Base-by-base conservation (phyloP, 1,140 invertebrate genomes). In the Eumaeus atala region DNA sequence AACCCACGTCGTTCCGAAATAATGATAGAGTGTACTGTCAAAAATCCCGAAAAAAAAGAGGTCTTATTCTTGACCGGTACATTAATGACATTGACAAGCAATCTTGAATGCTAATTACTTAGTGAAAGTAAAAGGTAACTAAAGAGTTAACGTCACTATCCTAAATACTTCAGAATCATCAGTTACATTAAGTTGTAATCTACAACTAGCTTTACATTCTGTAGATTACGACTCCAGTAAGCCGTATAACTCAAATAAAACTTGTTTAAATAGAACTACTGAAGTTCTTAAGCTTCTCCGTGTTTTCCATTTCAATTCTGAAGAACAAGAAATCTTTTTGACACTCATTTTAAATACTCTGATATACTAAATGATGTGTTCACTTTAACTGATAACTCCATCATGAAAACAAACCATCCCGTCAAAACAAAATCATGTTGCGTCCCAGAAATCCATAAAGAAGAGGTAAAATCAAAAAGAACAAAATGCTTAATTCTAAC, bases 381-480 rank as follows among this genome's bases (percentile, higher is more conserved):
- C 10, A 60, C 62, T 0, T 60, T 16, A 36, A 68, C 62, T n/a
- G 9, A 16, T 59, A 0, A n/a, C n/a, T n/a, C n/a, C 14, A 63
- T 38, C 64, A 69, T 47, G 34, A 63, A 54, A 14, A 17, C 50
- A n/a, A 8, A 34, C 34, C 12, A 51, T 3, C 59, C 54, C n/a
- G 47, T 61, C 9, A 17, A 56, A 6, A 33, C 37, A 7, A 74
- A 74, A 64, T 61, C 60, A 4, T 87, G 85, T 57, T 59, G 79
- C 42, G 77, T 70, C 38, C 77, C 78, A 9, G 62, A 72, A 48
- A 47, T 62, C 7, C 72, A 81, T 36, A 70, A 72, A 38, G 54
- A 72, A 36, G 81, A 85, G 64, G 64, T 81, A 14, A 42, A 42
- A 7, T 42, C 40, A 12, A 12, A 42, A 42, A 42, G 1, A 12